Percentiles rank a stretch among this genome's conserved stretches.
Evolutionary conservation across 2,888 invertebrate genomes (phyloP).

Genomic region (Epinotia brunnichana): DNA sequence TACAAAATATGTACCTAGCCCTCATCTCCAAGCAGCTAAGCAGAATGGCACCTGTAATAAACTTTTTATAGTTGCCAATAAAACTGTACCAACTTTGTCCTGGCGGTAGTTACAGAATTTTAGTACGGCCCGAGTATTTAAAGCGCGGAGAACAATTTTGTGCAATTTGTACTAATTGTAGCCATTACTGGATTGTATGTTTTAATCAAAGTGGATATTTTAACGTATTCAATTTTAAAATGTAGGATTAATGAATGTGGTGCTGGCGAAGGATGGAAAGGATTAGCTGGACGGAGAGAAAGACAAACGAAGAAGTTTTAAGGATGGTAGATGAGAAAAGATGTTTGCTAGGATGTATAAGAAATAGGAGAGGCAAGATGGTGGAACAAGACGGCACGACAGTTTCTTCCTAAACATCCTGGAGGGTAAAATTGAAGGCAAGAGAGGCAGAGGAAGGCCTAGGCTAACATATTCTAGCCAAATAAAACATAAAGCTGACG

Average conservation of each 20-base stretch:
- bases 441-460: too few species aligned
- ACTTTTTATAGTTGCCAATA: slow-evolving; percentile 40
- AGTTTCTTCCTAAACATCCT: too few species aligned
- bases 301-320: too few species aligned
- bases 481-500: too few species aligned
- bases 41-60: slow-evolving; percentile 40
- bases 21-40: slow-evolving; percentile 22
- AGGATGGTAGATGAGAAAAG: too few species aligned
- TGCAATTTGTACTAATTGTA: slow-evolving; percentile 40
- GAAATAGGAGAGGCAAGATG: too few species aligned
- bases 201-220: slow-evolving; percentile 27
- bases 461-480: too few species aligned
- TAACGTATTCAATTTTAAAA: slow-evolving; percentile 6
- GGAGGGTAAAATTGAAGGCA: too few species aligned
- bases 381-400: too few species aligned
- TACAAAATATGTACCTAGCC: slow-evolving; percentile 1
- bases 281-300: too few species aligned
- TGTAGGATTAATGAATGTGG: not conserved
- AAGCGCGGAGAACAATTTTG: slow-evolving; percentile 33
- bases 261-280: too few species aligned
- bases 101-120: slow-evolving; percentile 25
- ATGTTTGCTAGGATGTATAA: too few species aligned
- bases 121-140: slow-evolving; percentile 38
- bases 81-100: slow-evolving; percentile 40
- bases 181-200: slow-evolving; percentile 26